Conservation (phyloP, 2,113 vertebrate genomes). For the Pipa parva region DNA sequence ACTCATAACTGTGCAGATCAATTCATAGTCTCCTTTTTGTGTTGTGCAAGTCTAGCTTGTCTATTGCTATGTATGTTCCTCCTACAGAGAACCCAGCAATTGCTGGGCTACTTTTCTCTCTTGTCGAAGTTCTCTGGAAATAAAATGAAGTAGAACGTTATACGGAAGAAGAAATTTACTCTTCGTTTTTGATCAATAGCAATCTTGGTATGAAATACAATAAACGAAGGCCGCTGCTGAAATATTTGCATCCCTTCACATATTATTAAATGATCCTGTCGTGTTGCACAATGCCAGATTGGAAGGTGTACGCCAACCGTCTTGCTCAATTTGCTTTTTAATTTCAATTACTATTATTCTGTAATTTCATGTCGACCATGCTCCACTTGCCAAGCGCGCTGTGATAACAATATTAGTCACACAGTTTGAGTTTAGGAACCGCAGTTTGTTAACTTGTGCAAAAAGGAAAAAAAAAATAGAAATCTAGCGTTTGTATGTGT, state of each 20-base stretch:
- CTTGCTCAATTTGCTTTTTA: neutral
- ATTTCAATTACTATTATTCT: neutral
- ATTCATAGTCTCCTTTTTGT: too few species aligned
- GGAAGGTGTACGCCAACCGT: neutral
- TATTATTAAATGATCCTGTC: neutral
- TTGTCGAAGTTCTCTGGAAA: too few species aligned
- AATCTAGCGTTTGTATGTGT: neutral
- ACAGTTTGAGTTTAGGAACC: neutral
- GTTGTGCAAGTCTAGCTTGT: too few species aligned
- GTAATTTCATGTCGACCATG: neutral
- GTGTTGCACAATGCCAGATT: neutral
- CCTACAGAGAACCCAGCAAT: too few species aligned
- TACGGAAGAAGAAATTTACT: too few species aligned
- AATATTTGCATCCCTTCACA: neutral
- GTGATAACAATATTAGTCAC: neutral
- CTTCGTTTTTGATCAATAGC: too few species aligned
- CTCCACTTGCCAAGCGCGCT: neutral
- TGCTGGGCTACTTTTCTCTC: too few species aligned
- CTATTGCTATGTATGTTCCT: too few species aligned
- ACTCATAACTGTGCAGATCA: too few species aligned
- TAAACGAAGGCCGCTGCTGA: neutral
- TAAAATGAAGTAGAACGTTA: too few species aligned
- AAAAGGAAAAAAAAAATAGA: too few species aligned
- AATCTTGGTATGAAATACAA: neutral
- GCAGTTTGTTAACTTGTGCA: neutral